These are phyloP conservation scores for Acrossocheilus wenchowensis DNA, from an alignment of 2,797 vertebrate species.

Conservation along the genomic window DNA sequence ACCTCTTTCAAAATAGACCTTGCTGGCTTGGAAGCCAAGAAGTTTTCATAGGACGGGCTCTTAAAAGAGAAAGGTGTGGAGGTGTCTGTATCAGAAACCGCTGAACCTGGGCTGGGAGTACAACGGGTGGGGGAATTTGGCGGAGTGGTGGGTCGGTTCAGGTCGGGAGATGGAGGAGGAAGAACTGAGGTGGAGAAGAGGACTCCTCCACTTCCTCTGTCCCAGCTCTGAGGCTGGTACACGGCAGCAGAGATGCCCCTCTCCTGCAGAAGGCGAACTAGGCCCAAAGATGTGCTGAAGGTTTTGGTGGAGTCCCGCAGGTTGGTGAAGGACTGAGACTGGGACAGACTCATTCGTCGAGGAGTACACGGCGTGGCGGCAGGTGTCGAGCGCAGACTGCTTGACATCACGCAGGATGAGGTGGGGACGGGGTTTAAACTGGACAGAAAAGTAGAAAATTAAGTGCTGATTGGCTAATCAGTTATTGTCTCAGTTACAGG, in stretches of 20 bases:
- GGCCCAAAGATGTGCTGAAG: slow-evolving; percentile 95
- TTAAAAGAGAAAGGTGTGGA: slow-evolving; percentile 89
- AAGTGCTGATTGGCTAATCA: background rate
- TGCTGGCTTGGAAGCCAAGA: slow-evolving; percentile 95
- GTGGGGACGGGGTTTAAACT: slow-evolving; percentile 87
- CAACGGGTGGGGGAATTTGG: slow-evolving; percentile 84
- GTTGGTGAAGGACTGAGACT: slow-evolving; percentile 97
- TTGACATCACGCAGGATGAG: slow-evolving; percentile 83
- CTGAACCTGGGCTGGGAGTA: slow-evolving; percentile 42
- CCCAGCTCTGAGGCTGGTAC: slow-evolving; percentile 90
- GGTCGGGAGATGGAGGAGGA: slow-evolving; percentile 61
- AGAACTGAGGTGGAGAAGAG: slow-evolving; percentile 81
- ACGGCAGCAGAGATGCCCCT: slow-evolving; percentile 94
- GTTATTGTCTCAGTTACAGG: background rate
- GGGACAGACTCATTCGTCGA: slow-evolving; percentile 88
- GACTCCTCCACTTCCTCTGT: slow-evolving; percentile 77
- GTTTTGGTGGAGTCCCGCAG: slow-evolving; percentile 95
- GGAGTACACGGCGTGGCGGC: slow-evolving; percentile 90
- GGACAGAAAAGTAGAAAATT: slow-evolving; percentile 24
- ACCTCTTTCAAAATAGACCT: slow-evolving; percentile 94
- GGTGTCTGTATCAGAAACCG: slow-evolving; percentile 51
- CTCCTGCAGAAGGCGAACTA: slow-evolving; percentile 96
- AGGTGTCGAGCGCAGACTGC: slow-evolving; percentile 83
- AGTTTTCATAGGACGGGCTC: slow-evolving; percentile 94
- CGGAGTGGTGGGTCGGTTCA: slow-evolving; percentile 84